Percentiles rank a stretch among this genome's conserved stretches.
phyloP scores from a whole-genome alignment of 2,888 invertebrate genomes.

The Lasioglossum malachurum region DNA sequence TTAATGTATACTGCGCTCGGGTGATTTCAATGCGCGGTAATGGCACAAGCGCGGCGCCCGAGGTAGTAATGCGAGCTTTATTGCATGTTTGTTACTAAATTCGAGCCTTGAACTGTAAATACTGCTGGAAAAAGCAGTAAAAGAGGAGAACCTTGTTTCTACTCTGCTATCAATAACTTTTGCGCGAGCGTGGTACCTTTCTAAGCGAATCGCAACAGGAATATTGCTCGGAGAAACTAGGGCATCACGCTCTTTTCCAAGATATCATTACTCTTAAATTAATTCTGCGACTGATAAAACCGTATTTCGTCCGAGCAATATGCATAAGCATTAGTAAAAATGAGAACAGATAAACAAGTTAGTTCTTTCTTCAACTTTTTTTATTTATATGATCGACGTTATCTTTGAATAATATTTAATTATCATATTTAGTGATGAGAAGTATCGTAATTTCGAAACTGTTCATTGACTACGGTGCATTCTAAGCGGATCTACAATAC shows the following conservation, averaged over 20 bases:
- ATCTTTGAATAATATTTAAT: background rate
- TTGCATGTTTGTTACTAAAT: background rate
- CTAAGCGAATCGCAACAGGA: background rate
- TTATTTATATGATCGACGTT: background rate
- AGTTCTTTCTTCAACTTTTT: background rate
- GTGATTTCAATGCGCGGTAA: constrained; percentile 9
- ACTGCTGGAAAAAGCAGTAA: background rate
- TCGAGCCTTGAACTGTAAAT: constrained; percentile 1
- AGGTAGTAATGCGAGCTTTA: background rate
- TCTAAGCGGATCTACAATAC: background rate
- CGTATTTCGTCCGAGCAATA: background rate
- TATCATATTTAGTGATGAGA: background rate
- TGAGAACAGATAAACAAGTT: background rate
- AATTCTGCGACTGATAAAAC: background rate
- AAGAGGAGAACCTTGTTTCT: background rate
- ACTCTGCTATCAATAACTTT: background rate
- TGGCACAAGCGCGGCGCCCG: constrained; percentile 11
- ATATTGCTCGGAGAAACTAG: background rate
- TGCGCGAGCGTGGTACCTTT: background rate
- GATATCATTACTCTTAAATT: background rate
- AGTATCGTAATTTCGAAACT: background rate
- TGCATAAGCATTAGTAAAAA: too few species aligned
- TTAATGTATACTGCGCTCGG: background rate
- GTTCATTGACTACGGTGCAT: too few species aligned
- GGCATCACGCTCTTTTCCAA: background rate